Evolutionary conservation across 2,113 vertebrate species (phyloP).

Genomic region (Maccullochella peelii): DNA sequence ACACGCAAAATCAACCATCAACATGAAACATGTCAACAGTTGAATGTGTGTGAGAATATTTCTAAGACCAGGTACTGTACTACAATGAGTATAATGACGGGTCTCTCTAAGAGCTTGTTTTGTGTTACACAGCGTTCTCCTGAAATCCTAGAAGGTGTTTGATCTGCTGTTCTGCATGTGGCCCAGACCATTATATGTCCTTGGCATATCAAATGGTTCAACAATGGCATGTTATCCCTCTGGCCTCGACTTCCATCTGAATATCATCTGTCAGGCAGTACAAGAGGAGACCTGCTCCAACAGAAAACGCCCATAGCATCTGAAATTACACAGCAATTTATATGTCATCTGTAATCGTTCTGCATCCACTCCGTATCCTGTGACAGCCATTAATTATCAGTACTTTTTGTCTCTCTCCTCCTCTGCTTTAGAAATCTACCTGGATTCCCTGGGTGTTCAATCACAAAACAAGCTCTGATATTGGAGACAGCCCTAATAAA

Average conservation of each 20-base stretch:
- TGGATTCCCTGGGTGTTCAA: conserved; percentile 63
- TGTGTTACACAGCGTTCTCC: conserved; percentile 45
- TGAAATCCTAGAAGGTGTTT: conserved; percentile 75
- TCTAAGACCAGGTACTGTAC: background rate
- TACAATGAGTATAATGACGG: conserved; percentile 7
- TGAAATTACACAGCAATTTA: conserved; percentile 88
- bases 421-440: conserved; percentile 60
- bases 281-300: conserved; percentile 82
- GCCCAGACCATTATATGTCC: conserved; percentile 63
- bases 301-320: conserved; percentile 71
- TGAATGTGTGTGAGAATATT: background rate
- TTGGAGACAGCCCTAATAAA: conserved; percentile 50
- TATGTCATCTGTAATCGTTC: conserved; percentile 83
- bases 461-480: conserved; percentile 65
- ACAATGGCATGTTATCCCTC: conserved; percentile 69
- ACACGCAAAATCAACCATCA: background rate
- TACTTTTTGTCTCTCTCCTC: conserved; percentile 65
- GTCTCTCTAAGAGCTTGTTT: conserved; percentile 55
- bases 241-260: conserved; percentile 71
- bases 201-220: conserved; percentile 70
- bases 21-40: background rate
- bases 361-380: conserved; percentile 70
- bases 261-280: conserved; percentile 78
- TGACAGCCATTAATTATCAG: conserved; percentile 84
- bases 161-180: conserved; percentile 66